Evolutionary conservation across 2,113 vertebrate genomes (phyloP), one percentile per base, ranked within the genome.

Genomic region (Saguinus midas): DNA sequence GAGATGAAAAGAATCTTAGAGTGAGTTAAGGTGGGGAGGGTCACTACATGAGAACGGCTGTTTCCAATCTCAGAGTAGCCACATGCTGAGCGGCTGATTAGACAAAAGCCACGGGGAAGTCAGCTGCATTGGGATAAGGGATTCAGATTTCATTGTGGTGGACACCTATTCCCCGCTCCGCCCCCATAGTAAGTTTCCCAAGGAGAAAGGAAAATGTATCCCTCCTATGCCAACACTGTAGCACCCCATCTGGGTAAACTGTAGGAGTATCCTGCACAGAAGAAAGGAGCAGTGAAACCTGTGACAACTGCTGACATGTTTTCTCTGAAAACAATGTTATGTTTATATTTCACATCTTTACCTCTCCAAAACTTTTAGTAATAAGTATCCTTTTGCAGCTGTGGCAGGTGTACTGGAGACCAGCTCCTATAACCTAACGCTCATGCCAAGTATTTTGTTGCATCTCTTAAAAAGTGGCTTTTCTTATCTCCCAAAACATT

Each of bases 1-100:
- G 27, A 87, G 91, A 87, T 94, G 90, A 96, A 94, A 95, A 94
- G 43, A 72, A 64, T 64, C 82, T 82, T 43, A 25, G 32, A 80
- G 48, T 84, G 75, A 57, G 92, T 55, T 92, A 84, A 81, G 25
- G 25, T 23, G 57, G 35, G 18, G 57, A 25, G 27, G 50, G 18
- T 43, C 76, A 29, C n/a, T 6, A 12, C 1, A 20, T 50, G n/a
- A 37, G 37, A 89, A 75, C 25, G 27, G 35, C 76, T 35, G 21
- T 43, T 84, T 78, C 52, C 11, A 48, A 3, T 79, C 81, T 91
- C 80, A 5, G 52, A 61, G 72, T 5, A n/a, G 29, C 43, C 87
- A 40, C 73, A 29, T 5, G 61, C 89, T 2, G 32, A 83, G 61
- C 57, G 68, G 43, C 75, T 94, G 79, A 95, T 84, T 52, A 95